phyloP scores from a whole-genome alignment of 2,113 vertebrate genomes.

The Antigone vipio region DNA sequence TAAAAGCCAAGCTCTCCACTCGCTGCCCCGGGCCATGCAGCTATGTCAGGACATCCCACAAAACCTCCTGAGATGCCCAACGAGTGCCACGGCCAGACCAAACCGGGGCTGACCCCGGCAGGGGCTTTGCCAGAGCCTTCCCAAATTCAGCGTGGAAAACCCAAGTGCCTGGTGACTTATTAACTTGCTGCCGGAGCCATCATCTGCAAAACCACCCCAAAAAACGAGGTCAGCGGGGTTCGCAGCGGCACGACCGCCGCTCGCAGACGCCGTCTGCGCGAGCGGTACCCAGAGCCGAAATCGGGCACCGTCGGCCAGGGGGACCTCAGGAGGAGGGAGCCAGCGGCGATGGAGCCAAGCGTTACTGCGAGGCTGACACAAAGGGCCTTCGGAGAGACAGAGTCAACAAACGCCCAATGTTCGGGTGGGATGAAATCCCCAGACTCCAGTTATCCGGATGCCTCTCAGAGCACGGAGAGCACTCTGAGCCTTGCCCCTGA shows the following conservation, averaged over 20 bases:
- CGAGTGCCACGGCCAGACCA: neutral
- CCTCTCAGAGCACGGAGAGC: neutral
- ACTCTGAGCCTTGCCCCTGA: neutral
- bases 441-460: neutral
- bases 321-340: neutral
- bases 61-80: conserved; percentile 4
- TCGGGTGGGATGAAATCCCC: neutral
- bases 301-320: rapidly evolving
- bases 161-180: neutral
- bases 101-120: neutral
- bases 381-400: neutral
- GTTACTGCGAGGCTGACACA: neutral
- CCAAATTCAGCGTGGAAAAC: neutral
- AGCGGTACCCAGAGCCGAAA: neutral
- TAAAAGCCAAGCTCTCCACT: conserved; percentile 9
- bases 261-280: rapidly evolving
- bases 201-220: neutral
- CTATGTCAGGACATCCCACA: neutral
- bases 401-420: neutral
- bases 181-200: neutral
- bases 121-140: neutral
- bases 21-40: neutral
- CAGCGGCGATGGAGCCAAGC: neutral
- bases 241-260: rapidly evolving
- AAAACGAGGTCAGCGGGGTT: neutral